phyloP scores from a whole-genome alignment of 2,888 invertebrate species.

The Nephrocerus scutellatus region DNA sequence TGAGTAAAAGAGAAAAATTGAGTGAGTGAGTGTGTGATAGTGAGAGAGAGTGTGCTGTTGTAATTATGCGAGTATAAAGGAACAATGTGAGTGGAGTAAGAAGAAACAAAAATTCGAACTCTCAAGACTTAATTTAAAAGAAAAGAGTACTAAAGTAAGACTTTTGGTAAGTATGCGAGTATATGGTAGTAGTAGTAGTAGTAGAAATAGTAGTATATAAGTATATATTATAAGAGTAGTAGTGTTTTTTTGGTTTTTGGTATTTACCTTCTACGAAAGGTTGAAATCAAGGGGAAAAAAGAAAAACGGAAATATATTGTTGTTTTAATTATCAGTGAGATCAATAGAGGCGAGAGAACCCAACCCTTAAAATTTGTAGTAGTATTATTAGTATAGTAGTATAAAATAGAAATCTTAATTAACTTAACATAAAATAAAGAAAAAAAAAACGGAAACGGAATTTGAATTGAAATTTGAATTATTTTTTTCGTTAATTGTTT shows the following conservation, averaged over 20 bases:
- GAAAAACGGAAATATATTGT: constrained; percentile 29
- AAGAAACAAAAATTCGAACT: constrained; percentile 16
- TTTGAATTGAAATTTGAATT: background rate
- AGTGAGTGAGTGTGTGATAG: background rate
- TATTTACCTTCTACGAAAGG: constrained; percentile 48
- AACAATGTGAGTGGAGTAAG: constrained; percentile 1
- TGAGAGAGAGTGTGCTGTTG: constrained; percentile 1
- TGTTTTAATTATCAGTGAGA: constrained; percentile 17
- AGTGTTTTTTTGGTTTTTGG: constrained; percentile 28
- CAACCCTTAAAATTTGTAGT: too few species aligned
- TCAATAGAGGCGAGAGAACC: constrained; percentile 1
- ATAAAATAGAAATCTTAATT: too few species aligned
- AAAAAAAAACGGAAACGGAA: constrained; percentile 1
- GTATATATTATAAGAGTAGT: constrained; percentile 23
- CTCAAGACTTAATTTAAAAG: too few species aligned
- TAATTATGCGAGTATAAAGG: background rate
- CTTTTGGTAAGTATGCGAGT: too few species aligned
- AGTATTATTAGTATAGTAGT: too few species aligned
- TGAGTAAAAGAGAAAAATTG: constrained; percentile 32
- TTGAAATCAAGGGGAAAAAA: constrained; percentile 43
- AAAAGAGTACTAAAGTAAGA: constrained; percentile 6
- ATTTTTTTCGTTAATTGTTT: constrained; percentile 17
- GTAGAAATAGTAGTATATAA: constrained; percentile 10
- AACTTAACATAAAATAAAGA: too few species aligned
- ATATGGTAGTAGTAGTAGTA: constrained; percentile 28